A percentile compares a stretch with the other conserved stretches of the same genome.
These are phyloP conservation scores for Dasyornis broadbenti DNA, from an alignment of 2,113 vertebrate species.

Conservation along the genomic window DNA sequence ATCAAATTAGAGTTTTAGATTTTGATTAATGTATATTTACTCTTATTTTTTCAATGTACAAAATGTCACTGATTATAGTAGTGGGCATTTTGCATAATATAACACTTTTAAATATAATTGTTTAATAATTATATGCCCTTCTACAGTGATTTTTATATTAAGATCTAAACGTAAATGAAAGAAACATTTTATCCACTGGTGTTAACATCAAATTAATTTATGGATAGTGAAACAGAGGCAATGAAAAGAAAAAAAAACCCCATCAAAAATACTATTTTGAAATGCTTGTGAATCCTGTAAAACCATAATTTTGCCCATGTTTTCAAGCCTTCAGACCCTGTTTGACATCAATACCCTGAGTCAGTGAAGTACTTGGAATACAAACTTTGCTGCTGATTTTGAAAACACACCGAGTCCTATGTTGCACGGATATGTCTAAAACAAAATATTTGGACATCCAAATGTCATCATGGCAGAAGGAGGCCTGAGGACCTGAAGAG, in stretches of 20 bases:
- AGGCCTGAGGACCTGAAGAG: not conserved
- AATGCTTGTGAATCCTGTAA: not conserved
- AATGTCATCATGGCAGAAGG: not conserved
- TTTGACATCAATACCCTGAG: not conserved
- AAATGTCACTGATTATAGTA: not conserved
- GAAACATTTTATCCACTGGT: not conserved
- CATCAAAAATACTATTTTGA: not conserved
- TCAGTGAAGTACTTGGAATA: not conserved
- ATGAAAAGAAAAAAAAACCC: not conserved
- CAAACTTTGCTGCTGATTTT: not conserved
- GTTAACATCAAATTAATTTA: not conserved
- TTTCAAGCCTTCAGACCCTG: not conserved
- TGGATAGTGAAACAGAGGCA: not conserved
- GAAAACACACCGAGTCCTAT: accelerated
- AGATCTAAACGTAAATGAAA: not conserved
- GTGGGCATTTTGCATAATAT: not conserved
- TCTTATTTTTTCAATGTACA: not conserved
- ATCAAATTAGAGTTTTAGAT: not conserved
- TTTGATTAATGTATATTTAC: not conserved
- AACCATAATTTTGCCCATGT: not conserved
- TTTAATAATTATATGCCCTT: not conserved
- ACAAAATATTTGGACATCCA: not conserved
- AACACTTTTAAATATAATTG: not conserved
- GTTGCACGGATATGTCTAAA: not conserved
- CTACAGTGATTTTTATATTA: not conserved